A percentile compares a stretch with the other conserved stretches of the same genome.
Conservation (phyloP, 2,797 vertebrate genomes). For the Orientallactaga sibirica region DNA sequence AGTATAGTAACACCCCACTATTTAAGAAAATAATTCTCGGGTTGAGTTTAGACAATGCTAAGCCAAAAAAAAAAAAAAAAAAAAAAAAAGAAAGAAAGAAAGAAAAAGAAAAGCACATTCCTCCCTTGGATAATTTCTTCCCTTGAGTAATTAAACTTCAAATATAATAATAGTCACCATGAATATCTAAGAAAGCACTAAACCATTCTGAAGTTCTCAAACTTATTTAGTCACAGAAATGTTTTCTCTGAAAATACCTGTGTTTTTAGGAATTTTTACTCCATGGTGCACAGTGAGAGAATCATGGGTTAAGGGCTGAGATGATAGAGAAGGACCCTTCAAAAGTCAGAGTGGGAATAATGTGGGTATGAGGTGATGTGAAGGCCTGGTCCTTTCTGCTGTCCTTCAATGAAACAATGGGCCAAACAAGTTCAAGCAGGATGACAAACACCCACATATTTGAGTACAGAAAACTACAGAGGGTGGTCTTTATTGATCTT, state of each 20-base stretch:
- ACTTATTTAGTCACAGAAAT: conserved; percentile 8
- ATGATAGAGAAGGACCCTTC: not conserved
- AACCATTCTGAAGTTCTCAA: not conserved
- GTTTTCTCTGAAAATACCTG: not conserved
- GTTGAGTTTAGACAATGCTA: not conserved
- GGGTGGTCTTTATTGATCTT: not conserved
- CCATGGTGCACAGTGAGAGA: not conserved
- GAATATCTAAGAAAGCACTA: not conserved
- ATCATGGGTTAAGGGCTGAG: not conserved
- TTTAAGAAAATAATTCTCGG: not conserved
- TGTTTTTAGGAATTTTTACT: not conserved
- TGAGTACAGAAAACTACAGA: not conserved
- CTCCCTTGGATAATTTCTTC: conserved; percentile 40
- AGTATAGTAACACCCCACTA: not conserved
- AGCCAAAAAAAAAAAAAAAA: conserved; percentile 45
- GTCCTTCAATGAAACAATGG: not conserved
- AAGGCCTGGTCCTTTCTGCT: not conserved
- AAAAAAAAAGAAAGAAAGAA: too few species aligned
- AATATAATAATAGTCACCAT: not conserved
- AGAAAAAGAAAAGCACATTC: conserved; percentile 7
- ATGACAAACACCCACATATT: not conserved
- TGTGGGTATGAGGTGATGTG: not conserved
- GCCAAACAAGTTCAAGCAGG: not conserved
- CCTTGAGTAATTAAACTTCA: conserved; percentile 11
- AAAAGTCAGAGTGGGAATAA: not conserved